Conservation (phyloP, 2,113 vertebrate species). For the Holacanthus passer region DNA sequence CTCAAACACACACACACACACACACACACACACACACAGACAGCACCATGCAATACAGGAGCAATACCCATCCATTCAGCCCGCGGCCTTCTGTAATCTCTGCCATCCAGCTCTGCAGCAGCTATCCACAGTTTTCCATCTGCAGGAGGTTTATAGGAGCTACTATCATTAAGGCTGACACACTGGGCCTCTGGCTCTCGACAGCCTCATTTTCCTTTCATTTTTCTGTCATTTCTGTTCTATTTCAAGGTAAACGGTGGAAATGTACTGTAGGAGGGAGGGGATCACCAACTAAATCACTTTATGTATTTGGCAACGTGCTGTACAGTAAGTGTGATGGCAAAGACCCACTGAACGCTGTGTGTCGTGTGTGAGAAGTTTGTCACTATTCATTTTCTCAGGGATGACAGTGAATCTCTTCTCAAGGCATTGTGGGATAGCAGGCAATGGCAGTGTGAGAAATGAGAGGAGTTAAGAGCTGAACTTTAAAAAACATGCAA, state of each 20-base stretch:
- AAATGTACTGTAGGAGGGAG: neutral
- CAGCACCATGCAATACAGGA: slow-evolving; percentile 23
- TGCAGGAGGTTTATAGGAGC: slow-evolving; percentile 34
- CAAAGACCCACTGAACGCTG: neutral
- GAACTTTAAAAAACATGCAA: neutral
- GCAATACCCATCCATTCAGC: slow-evolving; percentile 44
- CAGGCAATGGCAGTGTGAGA: neutral
- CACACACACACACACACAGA: slow-evolving; percentile 10
- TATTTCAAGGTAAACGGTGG: neutral
- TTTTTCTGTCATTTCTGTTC: slow-evolving; percentile 10
- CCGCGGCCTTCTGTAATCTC: slow-evolving; percentile 44
- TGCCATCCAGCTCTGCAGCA: slow-evolving; percentile 43
- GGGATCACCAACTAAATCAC: neutral
- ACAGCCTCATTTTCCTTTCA: slow-evolving; percentile 1
- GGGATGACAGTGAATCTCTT: neutral
- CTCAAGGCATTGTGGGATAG: neutral
- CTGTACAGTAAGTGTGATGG: neutral
- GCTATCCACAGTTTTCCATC: slow-evolving; percentile 43
- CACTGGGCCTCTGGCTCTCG: neutral
- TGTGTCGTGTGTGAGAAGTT: neutral
- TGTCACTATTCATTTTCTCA: neutral
- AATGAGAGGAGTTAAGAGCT: neutral
- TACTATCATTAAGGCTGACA: slow-evolving; percentile 23
- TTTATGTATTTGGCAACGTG: neutral
- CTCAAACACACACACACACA: neutral